A percentile compares a stretch with the other conserved stretches of the same genome.
These are phyloP conservation scores for Hippocampus guttulatus DNA, from an alignment of 2,113 vertebrate genomes.

Conservation along the genomic window DNA sequence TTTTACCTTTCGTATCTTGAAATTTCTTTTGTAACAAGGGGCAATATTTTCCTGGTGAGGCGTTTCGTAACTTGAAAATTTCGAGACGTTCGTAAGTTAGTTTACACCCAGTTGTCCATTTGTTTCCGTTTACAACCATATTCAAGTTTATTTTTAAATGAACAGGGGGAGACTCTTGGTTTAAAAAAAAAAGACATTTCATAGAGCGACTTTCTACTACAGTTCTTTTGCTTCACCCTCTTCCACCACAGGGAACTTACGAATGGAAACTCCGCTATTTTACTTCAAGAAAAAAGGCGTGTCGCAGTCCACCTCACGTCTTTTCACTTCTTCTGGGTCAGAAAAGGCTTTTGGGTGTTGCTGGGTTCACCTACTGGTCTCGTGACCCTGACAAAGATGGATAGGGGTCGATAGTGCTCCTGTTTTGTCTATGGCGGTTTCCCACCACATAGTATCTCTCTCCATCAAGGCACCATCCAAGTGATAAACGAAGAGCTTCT, in stretches of 20 bases:
- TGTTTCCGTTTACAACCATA: background rate
- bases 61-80: no score
- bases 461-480: constrained; percentile 59
- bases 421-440: constrained; percentile 71
- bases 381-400: constrained; percentile 43
- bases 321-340: constrained; percentile 3
- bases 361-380: constrained; percentile 31
- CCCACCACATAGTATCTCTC: constrained; percentile 55
- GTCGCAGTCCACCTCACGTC: constrained; percentile 6
- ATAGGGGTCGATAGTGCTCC: constrained; percentile 43
- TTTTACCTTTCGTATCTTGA: no score
- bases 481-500: constrained; percentile 59
- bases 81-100: background rate
- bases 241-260: background rate
- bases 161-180: background rate
- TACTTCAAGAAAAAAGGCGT: constrained; percentile 2
- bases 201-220: background rate
- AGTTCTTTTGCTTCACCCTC: background rate
- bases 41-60: no score
- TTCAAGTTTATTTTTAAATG: background rate
- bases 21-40: no score
- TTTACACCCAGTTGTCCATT: background rate
- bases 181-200: background rate
- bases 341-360: constrained; percentile 13
- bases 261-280: background rate